Evolutionary conservation across 1,140 invertebrate species (phyloP).

Genomic region (Drosophila lacertosa): DNA sequence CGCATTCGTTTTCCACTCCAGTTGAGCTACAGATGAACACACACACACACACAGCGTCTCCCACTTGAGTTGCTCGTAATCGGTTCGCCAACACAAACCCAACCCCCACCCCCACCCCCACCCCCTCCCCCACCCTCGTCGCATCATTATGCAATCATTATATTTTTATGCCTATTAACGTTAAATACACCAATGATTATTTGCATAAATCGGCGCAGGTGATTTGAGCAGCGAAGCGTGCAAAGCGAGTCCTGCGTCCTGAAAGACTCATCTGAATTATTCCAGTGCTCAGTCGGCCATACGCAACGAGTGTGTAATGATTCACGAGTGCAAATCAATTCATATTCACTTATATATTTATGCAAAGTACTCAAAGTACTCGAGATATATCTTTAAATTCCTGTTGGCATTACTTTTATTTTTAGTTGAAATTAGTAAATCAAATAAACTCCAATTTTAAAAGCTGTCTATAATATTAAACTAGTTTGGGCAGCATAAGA

Average conservation of each 20-base stretch:
- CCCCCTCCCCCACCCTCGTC: background rate
- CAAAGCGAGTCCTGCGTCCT: conserved; percentile 4
- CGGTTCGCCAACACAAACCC: conserved; percentile 13
- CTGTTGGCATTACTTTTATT: too few relatives aligned
- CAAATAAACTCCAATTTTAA: too few relatives aligned
- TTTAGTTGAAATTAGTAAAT: too few relatives aligned
- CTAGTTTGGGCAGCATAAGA: too few relatives aligned
- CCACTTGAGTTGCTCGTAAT: conserved; percentile 27
- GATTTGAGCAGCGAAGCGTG: conserved; percentile 64
- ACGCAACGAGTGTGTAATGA: conserved; percentile 32
- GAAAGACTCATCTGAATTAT: conserved; percentile 17
- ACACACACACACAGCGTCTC: conserved; percentile 12
- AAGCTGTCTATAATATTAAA: too few relatives aligned
- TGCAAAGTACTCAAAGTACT: conserved; percentile 2
- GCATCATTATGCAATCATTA: conserved; percentile 70
- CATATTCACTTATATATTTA: background rate
- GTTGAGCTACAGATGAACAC: conserved; percentile 51
- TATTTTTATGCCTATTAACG: conserved; percentile 72
- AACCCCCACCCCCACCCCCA: background rate
- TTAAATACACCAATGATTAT: conserved; percentile 60
- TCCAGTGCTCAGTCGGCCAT: conserved; percentile 31
- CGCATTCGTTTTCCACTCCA: conserved; percentile 69
- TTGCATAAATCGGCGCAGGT: conserved; percentile 68
- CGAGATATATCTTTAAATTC: background rate
- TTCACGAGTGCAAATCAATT: conserved; percentile 11